A percentile compares a stretch with the other conserved stretches of the same genome.
phyloP scores from a whole-genome alignment of 1,140 invertebrate genomes.

The Cotesia typhae region DNA sequence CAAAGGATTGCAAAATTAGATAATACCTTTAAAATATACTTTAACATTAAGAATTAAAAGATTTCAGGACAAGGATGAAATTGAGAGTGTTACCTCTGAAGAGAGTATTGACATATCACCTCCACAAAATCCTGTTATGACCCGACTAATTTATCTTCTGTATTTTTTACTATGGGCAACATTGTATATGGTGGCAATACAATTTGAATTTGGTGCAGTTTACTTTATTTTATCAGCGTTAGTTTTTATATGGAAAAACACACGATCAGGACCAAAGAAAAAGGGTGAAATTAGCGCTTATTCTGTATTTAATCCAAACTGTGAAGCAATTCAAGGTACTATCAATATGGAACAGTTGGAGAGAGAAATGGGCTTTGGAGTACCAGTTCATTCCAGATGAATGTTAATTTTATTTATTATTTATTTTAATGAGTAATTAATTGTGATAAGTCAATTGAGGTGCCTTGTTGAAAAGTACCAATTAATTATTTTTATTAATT shows the following conservation, averaged over 20 bases:
- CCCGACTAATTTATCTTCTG: conserved; percentile 50
- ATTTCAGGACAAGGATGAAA: conserved; percentile 51
- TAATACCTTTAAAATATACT: conserved; percentile 30
- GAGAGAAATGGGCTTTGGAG: conserved; percentile 71
- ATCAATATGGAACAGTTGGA: conserved; percentile 96
- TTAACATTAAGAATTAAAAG: conserved; percentile 42
- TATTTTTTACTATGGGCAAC: conserved; percentile 73
- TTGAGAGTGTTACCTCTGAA: conserved; percentile 48
- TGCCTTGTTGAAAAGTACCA: background rate
- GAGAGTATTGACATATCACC: conserved; percentile 46
- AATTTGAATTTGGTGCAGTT: conserved; percentile 89
- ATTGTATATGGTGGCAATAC: conserved; percentile 75
- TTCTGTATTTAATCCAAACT: conserved; percentile 97
- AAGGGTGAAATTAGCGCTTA: conserved; percentile 90
- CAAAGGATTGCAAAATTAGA: background rate
- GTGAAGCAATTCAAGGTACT: conserved; percentile 90
- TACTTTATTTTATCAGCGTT: conserved; percentile 85
- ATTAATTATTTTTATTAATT: background rate
- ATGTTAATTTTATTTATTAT: no score
- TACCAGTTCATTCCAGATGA: no score
- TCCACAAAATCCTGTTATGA: conserved; percentile 41
- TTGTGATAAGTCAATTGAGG: conserved; percentile 6
- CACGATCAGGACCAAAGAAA: conserved; percentile 75
- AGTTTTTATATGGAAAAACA: conserved; percentile 85
- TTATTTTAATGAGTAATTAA: no score